Conservation (phyloP, 2,113 vertebrate genomes). For the Chroicocephalus ridibundus region DNA sequence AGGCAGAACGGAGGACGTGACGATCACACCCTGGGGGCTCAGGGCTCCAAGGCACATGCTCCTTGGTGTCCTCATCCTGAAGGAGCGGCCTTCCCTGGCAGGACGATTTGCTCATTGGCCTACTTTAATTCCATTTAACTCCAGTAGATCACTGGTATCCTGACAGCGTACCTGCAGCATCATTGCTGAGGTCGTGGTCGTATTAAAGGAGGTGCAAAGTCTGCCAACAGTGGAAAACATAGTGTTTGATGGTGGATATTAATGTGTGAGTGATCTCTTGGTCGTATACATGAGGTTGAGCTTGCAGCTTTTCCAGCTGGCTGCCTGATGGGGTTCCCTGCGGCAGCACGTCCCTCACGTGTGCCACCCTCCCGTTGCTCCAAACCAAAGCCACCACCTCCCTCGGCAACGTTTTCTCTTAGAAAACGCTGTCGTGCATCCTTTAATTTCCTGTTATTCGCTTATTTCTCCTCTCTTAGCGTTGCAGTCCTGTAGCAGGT, state of each 20-base stretch:
- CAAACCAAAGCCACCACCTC: not conserved
- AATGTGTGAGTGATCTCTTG: not conserved
- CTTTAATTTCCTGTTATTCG: not conserved
- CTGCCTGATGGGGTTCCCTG: not conserved
- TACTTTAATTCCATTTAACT: not conserved
- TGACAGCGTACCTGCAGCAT: not conserved
- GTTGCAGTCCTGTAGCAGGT: not conserved
- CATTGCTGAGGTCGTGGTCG: accelerated
- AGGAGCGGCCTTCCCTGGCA: not conserved
- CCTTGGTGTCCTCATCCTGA: not conserved
- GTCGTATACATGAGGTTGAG: not conserved
- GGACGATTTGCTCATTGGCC: not conserved
- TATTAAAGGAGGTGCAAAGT: not conserved
- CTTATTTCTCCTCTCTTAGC: not conserved
- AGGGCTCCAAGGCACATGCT: not conserved
- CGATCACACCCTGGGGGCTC: accelerated
- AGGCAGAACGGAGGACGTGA: accelerated
- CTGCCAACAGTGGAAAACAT: not conserved
- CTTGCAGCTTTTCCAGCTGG: not conserved
- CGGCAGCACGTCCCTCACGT: accelerated
- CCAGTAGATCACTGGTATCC: not conserved
- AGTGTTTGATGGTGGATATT: not conserved
- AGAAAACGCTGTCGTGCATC: not conserved
- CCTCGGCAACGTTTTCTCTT: not conserved
- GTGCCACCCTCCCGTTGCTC: not conserved